Base-by-base conservation (phyloP, 2,113 vertebrate genomes). In the Halcyon malimbica region DNA sequence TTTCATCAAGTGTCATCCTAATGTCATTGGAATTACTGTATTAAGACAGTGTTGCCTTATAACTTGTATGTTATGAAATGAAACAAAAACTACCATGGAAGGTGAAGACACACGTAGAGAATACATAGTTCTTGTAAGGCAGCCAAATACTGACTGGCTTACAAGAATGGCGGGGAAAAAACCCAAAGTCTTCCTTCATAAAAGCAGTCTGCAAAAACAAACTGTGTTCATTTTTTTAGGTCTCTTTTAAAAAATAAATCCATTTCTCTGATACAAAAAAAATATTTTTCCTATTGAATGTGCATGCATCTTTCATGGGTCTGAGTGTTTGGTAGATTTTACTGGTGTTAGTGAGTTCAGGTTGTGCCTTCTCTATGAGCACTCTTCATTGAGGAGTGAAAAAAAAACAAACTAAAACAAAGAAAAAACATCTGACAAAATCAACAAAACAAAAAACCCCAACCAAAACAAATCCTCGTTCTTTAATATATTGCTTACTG, bases 261-360 rank as follows among this genome's bases (percentile, higher is more conserved):
- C 35, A 35, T 35, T 35, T 84, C 23, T 86, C 9, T 20, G 50
- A 6, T 54, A 10, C 0, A 28, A 56, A 33, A 41, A 8, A 46
- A 53, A 48, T 4, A 1, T 14, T 83, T 79, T 65, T 17, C 19
- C 26, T 1, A 3, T 10, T 73, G 41, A 39, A 26, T 42, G 54
- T 23, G 11, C 3, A 2, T 8, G 18, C 3, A 6, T 68, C 42
- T 24, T 41, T 46, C 39, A 37, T 50, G 48, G 31, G 19, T 39
- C 21, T 65, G 28, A 62, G 26, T 18, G 29, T 68, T 0, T 21
- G 33, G 53, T 0, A 3, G 39, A 46, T 78, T 37, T 79, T 42
- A 29, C 11, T 62, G 51, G 11, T 65, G 0, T 73, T 63, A 15
- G 8, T 69, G 18, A 2, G 50, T 75, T 63, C 26, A 39, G 21